A percentile compares a stretch with the other conserved stretches of the same genome.
Conservation (phyloP, 1,140 invertebrate species). For the Diplogasteroides magnus region DNA sequence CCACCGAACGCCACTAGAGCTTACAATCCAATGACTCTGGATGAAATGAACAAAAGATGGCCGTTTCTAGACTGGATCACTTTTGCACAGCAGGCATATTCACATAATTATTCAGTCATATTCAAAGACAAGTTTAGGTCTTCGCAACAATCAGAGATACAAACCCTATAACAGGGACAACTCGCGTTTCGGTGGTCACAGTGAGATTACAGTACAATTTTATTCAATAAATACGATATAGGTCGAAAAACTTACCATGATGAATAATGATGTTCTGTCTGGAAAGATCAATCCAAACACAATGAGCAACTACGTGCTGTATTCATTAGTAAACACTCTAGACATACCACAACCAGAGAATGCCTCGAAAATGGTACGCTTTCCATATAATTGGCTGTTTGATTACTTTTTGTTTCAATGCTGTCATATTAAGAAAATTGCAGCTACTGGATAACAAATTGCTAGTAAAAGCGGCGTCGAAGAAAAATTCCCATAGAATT, state of each 20-base stretch:
- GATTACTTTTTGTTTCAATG: no score
- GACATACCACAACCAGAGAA: no score
- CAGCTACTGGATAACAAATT: no score
- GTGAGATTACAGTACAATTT: neutral
- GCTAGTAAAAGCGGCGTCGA: no score
- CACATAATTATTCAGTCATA: neutral
- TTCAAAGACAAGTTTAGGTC: neutral
- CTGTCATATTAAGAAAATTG: no score
- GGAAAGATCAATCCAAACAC: neutral
- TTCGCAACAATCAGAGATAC: neutral
- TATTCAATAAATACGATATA: neutral
- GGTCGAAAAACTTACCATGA: neutral
- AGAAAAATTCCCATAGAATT: no score
- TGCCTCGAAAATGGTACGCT: no score
- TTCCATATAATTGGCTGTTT: no score
- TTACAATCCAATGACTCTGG: slow-evolving; percentile 34
- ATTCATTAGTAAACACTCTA: no score
- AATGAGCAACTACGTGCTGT: neutral
- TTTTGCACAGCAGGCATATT: neutral
- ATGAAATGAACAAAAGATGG: slow-evolving; percentile 1
- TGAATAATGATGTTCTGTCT: neutral
- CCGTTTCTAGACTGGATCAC: neutral
- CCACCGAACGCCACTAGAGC: slow-evolving; percentile 30
- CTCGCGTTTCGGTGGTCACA: neutral
- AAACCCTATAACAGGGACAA: neutral